phyloP scores from a whole-genome alignment of 2,113 vertebrate species.

The Alexandromys fortis region DNA sequence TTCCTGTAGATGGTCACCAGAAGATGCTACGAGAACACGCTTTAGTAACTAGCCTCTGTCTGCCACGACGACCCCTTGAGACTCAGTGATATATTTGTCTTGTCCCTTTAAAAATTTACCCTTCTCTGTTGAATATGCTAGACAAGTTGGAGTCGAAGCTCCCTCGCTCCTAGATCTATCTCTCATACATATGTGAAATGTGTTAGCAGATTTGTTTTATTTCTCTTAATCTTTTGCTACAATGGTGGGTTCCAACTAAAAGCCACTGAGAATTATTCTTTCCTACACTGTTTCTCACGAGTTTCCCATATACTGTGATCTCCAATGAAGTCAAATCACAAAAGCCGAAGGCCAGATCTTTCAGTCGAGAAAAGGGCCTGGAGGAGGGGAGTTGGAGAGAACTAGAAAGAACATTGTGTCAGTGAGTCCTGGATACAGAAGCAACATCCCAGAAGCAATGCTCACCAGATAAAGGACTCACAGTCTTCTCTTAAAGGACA shows the following conservation, averaged over 20 bases:
- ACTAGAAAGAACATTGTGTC: background rate
- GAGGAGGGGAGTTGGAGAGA: fast-evolving
- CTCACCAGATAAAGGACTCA: background rate
- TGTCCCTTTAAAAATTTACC: background rate
- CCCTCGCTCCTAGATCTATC: background rate
- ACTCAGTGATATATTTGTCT: background rate
- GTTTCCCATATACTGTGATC: background rate
- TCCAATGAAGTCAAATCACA: slow-evolving; percentile 9
- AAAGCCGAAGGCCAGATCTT: background rate
- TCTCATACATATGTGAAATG: background rate
- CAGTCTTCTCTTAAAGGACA: background rate
- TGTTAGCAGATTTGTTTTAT: too few relatives aligned
- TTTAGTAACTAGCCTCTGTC: background rate
- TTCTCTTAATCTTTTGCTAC: background rate
- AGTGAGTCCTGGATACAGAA: background rate
- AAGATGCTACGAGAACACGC: too few relatives aligned
- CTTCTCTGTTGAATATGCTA: background rate
- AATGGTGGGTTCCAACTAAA: background rate
- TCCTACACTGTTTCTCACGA: background rate
- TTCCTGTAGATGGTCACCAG: too few relatives aligned
- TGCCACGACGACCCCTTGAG: background rate
- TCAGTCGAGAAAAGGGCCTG: background rate
- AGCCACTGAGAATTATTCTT: background rate
- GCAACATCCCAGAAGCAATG: background rate
- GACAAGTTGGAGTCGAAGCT: background rate